Conservation (phyloP, 2,888 invertebrate genomes). For the Tridacna crocea region DNA sequence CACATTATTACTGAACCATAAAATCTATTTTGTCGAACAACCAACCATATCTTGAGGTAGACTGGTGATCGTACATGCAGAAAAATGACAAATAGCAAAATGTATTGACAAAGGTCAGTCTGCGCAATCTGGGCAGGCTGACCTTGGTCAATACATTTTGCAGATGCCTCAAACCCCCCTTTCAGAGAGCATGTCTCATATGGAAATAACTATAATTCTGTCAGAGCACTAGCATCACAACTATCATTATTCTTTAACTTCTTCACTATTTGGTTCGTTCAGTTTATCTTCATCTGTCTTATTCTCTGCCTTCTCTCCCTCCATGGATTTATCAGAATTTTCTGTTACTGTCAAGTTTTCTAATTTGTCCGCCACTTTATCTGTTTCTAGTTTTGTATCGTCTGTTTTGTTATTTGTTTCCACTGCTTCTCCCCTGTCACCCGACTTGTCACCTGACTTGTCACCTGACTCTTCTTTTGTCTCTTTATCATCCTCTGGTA, state of each 20-base stretch:
- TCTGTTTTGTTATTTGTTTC: slow-evolving; percentile 14
- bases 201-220: not conserved
- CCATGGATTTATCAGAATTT: slow-evolving; percentile 21
- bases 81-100: no score
- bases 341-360: slow-evolving; percentile 59
- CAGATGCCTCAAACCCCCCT: no score
- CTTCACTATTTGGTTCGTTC: not conserved
- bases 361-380: slow-evolving; percentile 51
- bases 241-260: slow-evolving; percentile 18
- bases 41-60: no score
- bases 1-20: no score
- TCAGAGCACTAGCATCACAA: slow-evolving; percentile 3
- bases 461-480: slow-evolving; percentile 39
- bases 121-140: no score
- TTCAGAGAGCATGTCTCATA: no score
- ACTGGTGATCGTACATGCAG: no score
- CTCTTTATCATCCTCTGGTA: slow-evolving; percentile 10
- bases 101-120: no score
- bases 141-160: no score
- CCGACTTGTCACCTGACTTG: no score
- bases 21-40: no score
- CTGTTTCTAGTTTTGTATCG: slow-evolving; percentile 39
- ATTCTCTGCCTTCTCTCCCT: slow-evolving; percentile 25
- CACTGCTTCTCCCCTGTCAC: not conserved
- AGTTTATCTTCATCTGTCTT: slow-evolving; percentile 44